Base-by-base conservation (phyloP, 2,888 invertebrate genomes). In the Agrypnus murinus region DNA sequence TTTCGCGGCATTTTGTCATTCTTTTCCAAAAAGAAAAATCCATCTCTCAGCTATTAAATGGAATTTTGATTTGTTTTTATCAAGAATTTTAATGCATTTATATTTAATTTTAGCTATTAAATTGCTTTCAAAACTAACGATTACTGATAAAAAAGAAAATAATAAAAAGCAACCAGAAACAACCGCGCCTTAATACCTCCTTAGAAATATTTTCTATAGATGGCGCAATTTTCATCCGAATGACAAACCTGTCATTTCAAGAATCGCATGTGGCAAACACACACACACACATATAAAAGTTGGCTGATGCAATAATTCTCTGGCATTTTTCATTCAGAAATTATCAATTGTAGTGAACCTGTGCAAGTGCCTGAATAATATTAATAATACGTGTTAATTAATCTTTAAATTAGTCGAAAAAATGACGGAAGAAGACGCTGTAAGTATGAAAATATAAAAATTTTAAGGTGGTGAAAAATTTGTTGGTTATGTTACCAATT, bases 341-440 rank as follows among this genome's bases (percentile, higher is more conserved):
- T 57, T 12, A 19, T 40, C 3, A 9, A 38, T 36, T 48, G 15
- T 50, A 2, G 60, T 62, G 55, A 14, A 48, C 48, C 15, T 53
- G 59, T 48, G 65, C 25, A 40, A 64, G 50, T 64, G 43, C 32
- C 40, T n/a, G 12, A 53, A 7, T 64, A 17, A 31, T 53, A 40
- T 5, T 64, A 55, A 32, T 32, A 65, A 15, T 40, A 32, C 31
- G 32, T 36, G 8, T 10, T 40, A 65, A 32, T 19, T 53, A 64
- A 32, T 12, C 2, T 38, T 43, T 15, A 19, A 25, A 25, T 19
- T 12, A 12, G 6, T n/a, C 46, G 15, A 15, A 46, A 83, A 80
- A 79, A 88, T 88, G 88, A 85, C 87, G 15, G 88, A 88, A 80
- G 88, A 88, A 79, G 88, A 88, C 76, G 86, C 87, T 79, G 88